Conservation (phyloP, 2,797 vertebrate genomes). For the Dipus sagitta region DNA sequence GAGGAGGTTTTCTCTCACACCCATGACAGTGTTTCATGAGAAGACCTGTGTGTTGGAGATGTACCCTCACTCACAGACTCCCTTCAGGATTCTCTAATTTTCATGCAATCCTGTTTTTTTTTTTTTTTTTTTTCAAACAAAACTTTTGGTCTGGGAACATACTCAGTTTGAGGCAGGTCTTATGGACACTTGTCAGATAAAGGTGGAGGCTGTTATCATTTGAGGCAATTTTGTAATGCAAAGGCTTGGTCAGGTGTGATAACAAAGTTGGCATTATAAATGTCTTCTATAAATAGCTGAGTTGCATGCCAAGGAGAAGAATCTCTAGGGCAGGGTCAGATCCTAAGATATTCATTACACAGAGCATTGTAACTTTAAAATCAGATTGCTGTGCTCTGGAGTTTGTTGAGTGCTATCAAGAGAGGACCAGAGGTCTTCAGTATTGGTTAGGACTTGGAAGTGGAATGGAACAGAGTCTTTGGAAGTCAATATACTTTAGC, state of each 20-base stretch:
- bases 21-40: background rate
- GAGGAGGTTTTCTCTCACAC: background rate
- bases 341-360: background rate
- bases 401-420: background rate
- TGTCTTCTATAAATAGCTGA: slow-evolving; percentile 13
- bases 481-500: slow-evolving; percentile 1
- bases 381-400: background rate
- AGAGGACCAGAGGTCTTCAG: slow-evolving; percentile 6
- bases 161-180: background rate
- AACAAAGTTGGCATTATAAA: slow-evolving; percentile 1
- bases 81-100: background rate
- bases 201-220: background rate
- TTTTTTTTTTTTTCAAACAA: slow-evolving; percentile 34
- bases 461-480: background rate
- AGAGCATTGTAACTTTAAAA: background rate
- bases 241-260: background rate
- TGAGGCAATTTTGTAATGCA: background rate
- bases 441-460: background rate
- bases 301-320: background rate
- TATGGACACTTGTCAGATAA: background rate
- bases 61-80: background rate
- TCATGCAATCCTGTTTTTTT: slow-evolving; percentile 3
- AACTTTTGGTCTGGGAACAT: background rate
- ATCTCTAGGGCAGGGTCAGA: background rate
- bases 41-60: background rate